phyloP scores from a whole-genome alignment of 2,797 vertebrate genomes.

The Lepilemur septentrionalis region DNA sequence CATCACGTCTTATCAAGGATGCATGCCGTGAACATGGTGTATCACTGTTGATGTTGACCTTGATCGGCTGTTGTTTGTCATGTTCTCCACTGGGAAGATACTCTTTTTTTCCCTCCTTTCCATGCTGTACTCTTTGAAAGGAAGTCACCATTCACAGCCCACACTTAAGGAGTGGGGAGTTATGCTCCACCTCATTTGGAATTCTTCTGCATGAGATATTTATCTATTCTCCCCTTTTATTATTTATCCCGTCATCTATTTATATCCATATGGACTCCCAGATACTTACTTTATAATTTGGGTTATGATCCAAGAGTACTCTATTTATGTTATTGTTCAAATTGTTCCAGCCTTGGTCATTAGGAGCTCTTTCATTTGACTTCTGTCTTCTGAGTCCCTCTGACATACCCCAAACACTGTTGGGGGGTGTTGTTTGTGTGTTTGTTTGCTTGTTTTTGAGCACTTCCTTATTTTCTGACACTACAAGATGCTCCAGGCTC shows the following conservation, averaged over 20 bases:
- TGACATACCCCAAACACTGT: neutral
- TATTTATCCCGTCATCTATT: neutral
- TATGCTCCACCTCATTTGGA: neutral
- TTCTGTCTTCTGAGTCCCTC: neutral
- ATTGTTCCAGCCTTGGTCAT: neutral
- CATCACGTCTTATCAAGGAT: neutral
- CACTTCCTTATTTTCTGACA: neutral
- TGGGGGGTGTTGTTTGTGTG: too few relatives aligned
- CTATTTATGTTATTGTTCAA: neutral
- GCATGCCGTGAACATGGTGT: neutral
- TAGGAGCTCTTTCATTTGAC: neutral
- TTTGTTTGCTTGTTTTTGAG: neutral
- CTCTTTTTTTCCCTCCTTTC: neutral
- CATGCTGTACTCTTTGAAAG: neutral
- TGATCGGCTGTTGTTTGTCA: neutral
- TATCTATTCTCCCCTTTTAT: neutral
- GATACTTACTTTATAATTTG: neutral
- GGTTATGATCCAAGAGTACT: neutral
- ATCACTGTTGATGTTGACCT: neutral
- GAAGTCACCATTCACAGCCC: neutral
- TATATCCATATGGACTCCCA: neutral
- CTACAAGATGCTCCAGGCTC: neutral
- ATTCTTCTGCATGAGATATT: neutral
- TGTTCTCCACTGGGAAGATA: neutral
- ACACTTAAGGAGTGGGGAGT: neutral